Conservation (phyloP, 2,113 vertebrate species). For the Scartelaos histophorus region DNA sequence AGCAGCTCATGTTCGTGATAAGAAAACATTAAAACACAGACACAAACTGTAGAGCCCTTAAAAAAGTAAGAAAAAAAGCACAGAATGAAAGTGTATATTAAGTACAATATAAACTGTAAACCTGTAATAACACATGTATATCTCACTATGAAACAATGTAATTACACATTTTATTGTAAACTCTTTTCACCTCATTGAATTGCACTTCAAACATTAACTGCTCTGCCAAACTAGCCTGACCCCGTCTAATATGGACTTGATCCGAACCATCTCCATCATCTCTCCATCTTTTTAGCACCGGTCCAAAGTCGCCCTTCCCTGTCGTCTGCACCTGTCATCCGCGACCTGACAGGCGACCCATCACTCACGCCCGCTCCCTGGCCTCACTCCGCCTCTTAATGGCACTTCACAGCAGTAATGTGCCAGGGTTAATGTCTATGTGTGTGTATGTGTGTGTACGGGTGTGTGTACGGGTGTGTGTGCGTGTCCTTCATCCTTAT, state of each 20-base stretch:
- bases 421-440: conserved; percentile 60
- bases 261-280: background rate
- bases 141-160: background rate
- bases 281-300: background rate
- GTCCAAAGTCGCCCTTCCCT: conserved; percentile 16
- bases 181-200: background rate
- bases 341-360: conserved; percentile 28
- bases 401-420: conserved; percentile 56
- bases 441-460: conserved; percentile 31
- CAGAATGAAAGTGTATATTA: too few relatives aligned
- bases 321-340: conserved; percentile 27
- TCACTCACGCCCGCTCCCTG: conserved; percentile 49
- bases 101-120: too few relatives aligned
- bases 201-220: background rate
- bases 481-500: conserved; percentile 53
- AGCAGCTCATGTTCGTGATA: too few relatives aligned
- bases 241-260: background rate
- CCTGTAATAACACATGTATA: too few relatives aligned
- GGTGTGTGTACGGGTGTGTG: conserved; percentile 20
- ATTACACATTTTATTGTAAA: too few relatives aligned
- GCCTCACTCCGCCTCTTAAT: conserved; percentile 58
- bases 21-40: too few relatives aligned
- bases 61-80: too few relatives aligned
- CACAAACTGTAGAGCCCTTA: too few relatives aligned
- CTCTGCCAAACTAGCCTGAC: background rate